These are phyloP conservation scores for Pseudomyrmex cubaensis DNA, from an alignment of 1,140 invertebrate species.

Conservation along the genomic window DNA sequence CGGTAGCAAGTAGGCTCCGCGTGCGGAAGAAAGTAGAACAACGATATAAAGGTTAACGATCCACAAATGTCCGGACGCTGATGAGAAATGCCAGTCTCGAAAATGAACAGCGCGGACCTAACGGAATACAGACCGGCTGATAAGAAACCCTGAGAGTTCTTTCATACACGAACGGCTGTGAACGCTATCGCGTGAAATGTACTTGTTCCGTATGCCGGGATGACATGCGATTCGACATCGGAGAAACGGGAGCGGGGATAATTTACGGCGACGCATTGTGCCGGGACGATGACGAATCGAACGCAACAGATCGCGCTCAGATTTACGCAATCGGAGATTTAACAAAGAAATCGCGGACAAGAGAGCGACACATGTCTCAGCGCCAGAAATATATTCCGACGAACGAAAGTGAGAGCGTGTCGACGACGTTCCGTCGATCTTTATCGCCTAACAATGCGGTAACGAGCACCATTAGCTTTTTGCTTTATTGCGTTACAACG, in stretches of 20 bases:
- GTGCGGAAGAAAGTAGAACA: constrained; percentile 58
- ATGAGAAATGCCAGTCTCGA: constrained; percentile 56
- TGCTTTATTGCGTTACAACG: constrained; percentile 70
- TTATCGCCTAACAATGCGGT: constrained; percentile 73
- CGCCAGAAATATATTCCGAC: constrained; percentile 46
- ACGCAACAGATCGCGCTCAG: constrained; percentile 61
- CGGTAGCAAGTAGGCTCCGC: constrained; percentile 53
- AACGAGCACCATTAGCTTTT: constrained; percentile 74
- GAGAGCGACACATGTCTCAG: constrained; percentile 54
- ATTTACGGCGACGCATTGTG: constrained; percentile 27
- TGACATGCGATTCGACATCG: constrained; percentile 8
- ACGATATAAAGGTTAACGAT: constrained; percentile 64
- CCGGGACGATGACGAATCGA: constrained; percentile 51
- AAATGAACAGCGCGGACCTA: constrained; percentile 45
- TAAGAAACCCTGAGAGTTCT: constrained; percentile 1
- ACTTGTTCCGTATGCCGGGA: neutral
- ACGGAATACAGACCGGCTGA: constrained; percentile 18
- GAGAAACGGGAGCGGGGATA: constrained; percentile 51
- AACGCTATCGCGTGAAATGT: constrained; percentile 37
- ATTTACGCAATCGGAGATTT: constrained; percentile 66
- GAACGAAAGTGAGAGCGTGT: constrained; percentile 11
- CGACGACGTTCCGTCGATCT: constrained; percentile 65
- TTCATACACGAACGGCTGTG: constrained; percentile 14
- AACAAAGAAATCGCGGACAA: constrained; percentile 54
- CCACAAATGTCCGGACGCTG: constrained; percentile 49